A percentile compares a stretch with the other conserved stretches of the same genome.
These are phyloP conservation scores for Psittacara wagleri DNA, from an alignment of 2,113 vertebrate genomes.

Conservation along the genomic window DNA sequence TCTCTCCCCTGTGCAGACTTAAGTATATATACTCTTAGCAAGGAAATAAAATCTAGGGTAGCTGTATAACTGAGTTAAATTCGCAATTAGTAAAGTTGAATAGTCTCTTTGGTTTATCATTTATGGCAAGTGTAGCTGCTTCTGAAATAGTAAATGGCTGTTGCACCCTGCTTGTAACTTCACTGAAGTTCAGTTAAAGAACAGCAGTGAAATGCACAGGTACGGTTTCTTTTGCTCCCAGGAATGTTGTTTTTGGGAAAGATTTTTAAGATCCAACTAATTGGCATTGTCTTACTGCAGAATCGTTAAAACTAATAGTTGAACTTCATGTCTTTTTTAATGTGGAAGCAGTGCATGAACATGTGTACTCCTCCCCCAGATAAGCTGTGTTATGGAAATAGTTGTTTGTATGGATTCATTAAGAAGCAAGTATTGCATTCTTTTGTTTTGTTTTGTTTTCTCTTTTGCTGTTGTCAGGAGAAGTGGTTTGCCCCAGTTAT, in stretches of 20 bases:
- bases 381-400: background rate
- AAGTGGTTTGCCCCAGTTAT: background rate
- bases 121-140: background rate
- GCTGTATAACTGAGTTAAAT: background rate
- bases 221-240: background rate
- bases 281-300: background rate
- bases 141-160: background rate
- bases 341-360: background rate
- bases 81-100: conserved; percentile 4
- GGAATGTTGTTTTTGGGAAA: background rate
- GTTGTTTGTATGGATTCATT: background rate
- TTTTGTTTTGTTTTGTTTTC: background rate
- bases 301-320: background rate
- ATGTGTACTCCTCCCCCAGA: background rate
- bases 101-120: background rate
- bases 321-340: background rate
- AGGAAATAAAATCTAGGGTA: background rate
- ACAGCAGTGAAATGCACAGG: background rate
- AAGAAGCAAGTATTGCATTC: background rate
- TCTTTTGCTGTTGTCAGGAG: background rate
- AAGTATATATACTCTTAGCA: background rate
- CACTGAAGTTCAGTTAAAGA: background rate
- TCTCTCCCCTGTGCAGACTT: background rate
- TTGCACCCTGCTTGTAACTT: background rate
- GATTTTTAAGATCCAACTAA: background rate